Percentiles rank a stretch among this genome's conserved stretches.
Evolutionary conservation across 2,797 vertebrate species (phyloP).

Genomic region (Gila robusta): DNA sequence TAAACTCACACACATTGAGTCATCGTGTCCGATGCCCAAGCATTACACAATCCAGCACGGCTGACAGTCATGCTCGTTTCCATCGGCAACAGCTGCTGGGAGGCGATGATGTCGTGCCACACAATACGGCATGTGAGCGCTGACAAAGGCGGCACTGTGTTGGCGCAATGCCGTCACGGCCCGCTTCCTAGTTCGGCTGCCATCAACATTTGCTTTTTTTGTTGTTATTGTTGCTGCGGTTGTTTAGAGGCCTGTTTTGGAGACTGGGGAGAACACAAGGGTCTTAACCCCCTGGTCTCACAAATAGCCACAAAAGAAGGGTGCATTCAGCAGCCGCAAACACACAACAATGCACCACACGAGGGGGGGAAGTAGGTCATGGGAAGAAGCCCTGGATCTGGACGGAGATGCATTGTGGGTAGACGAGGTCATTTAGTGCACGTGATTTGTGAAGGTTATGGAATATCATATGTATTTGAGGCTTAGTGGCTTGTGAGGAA

Average conservation of each 20-base stretch:
- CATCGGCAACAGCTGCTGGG: constrained; percentile 80
- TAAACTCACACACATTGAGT: constrained; percentile 52
- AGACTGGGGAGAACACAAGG: constrained; percentile 59
- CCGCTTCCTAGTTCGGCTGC: constrained; percentile 50
- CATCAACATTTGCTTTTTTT: constrained; percentile 57
- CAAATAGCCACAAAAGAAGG: constrained; percentile 67
- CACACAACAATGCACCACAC: constrained; percentile 49
- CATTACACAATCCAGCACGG: constrained; percentile 65
- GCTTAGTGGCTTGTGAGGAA: constrained; percentile 10
- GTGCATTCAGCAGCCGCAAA: constrained; percentile 62
- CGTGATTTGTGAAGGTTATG: constrained; percentile 13
- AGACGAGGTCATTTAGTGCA: constrained; percentile 5
- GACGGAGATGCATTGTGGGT: constrained; percentile 22
- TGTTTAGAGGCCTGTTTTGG: constrained; percentile 67
- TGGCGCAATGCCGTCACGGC: constrained; percentile 76
- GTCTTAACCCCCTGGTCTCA: constrained; percentile 65
- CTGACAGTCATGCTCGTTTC: constrained; percentile 78
- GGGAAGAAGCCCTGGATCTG: constrained; percentile 62
- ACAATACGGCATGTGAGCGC: constrained; percentile 78
- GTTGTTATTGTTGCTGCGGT: constrained; percentile 70
- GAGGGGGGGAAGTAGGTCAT: constrained; percentile 70
- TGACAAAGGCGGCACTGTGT: constrained; percentile 78
- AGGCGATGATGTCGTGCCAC: constrained; percentile 78
- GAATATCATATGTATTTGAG: constrained; percentile 38
- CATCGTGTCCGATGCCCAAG: constrained; percentile 44